Conservation (phyloP, 2,797 vertebrate genomes). For the Microchirus variegatus region DNA sequence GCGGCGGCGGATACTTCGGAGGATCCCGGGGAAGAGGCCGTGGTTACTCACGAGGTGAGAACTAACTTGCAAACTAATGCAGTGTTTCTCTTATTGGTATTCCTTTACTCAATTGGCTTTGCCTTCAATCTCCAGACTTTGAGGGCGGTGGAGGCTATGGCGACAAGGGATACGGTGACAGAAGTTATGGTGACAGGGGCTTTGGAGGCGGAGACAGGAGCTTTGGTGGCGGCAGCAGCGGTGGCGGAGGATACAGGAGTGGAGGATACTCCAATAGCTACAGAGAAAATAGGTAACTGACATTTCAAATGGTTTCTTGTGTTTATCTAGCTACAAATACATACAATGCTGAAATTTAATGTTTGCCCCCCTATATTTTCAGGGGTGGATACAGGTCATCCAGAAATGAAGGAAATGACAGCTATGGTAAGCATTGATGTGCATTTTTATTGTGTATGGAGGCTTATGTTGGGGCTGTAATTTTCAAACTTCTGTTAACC, state of each 20-base stretch:
- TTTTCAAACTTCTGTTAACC: not conserved
- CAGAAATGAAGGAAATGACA: conserved; percentile 82
- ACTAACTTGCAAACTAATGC: not conserved
- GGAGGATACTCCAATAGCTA: conserved; percentile 63
- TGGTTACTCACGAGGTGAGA: conserved; percentile 66
- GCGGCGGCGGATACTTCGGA: conserved; percentile 82
- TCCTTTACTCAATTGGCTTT: not conserved
- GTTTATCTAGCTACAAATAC: too few relatives aligned
- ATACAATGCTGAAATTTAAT: too few relatives aligned
- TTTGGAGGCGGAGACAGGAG: conserved; percentile 63
- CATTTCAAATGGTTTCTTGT: too few relatives aligned
- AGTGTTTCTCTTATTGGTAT: not conserved
- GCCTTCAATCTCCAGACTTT: not conserved
- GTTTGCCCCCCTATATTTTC: too few relatives aligned
- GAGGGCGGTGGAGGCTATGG: conserved; percentile 66
- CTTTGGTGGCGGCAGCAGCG: conserved; percentile 28
- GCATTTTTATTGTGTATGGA: conserved; percentile 15
- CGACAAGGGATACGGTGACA: conserved; percentile 61
- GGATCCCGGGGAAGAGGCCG: conserved; percentile 83
- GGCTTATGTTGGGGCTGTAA: conserved; percentile 65
- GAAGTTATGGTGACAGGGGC: conserved; percentile 66
- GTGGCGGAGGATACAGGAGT: conserved; percentile 52
- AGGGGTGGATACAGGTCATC: conserved; percentile 70
- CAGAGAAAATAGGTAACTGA: conserved; percentile 68
- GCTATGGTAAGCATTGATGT: conserved; percentile 79